Conservation (phyloP, 2,113 vertebrate genomes). For the Felis chaus region DNA sequence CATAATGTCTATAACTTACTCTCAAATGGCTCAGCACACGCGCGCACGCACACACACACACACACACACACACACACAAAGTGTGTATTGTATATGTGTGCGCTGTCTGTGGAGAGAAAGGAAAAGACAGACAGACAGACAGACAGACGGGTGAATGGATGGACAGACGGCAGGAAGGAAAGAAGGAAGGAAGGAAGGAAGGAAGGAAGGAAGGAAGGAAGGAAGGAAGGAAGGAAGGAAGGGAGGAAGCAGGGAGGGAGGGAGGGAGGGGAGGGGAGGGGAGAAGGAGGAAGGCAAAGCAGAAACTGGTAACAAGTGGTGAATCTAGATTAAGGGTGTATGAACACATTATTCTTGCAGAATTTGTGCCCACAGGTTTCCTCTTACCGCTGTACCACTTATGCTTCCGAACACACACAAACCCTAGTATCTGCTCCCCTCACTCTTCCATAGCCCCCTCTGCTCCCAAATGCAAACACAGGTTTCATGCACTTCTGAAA, state of each 20-base stretch:
- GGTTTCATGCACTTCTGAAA: constrained; percentile 4
- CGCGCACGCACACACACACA: neutral
- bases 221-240: neutral
- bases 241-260: too few species aligned
- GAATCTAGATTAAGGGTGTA: neutral
- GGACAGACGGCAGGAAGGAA: neutral
- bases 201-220: neutral
- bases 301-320: neutral
- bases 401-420: neutral
- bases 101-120: neutral
- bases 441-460: neutral
- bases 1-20: neutral
- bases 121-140: neutral
- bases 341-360: neutral
- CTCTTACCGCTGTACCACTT: neutral
- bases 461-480: neutral
- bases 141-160: too few species aligned
- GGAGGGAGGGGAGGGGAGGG: too few species aligned
- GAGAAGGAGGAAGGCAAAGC: neutral
- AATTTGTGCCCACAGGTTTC: neutral
- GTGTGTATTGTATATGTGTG: neutral
- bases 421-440: neutral
- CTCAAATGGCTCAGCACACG: neutral
- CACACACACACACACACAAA: neutral
- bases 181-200: neutral